A percentile compares a stretch with the other conserved stretches of the same genome.
Evolutionary conservation across 2,888 invertebrate species (phyloP).

Genomic region (Reticulitermes lucifugus): DNA sequence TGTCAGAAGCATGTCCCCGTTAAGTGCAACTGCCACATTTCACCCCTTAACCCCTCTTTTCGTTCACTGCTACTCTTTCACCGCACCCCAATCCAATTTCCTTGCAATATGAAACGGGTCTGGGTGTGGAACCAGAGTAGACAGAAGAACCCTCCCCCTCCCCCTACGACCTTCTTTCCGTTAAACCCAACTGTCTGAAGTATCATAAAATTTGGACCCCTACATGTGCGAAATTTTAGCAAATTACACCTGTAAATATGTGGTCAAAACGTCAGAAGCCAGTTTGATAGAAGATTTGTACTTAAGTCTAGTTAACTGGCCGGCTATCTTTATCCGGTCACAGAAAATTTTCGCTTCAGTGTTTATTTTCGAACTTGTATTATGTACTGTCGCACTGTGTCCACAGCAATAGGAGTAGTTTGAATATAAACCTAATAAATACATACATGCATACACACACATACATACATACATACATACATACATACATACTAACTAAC

Average conservation of each 20-base stretch:
- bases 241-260: neutral
- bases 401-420: too few relatives aligned
- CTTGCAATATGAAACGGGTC: constrained; percentile 24
- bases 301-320: too few relatives aligned
- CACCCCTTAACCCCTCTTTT: neutral
- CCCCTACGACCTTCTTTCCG: neutral
- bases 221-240: neutral
- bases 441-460: too few relatives aligned
- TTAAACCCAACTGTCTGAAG: neutral
- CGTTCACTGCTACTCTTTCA: neutral
- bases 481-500: too few relatives aligned
- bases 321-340: neutral
- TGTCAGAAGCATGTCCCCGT: constrained; percentile 1
- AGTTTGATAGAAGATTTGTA: neutral
- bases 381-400: neutral
- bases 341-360: too few relatives aligned
- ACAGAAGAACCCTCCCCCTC: neutral
- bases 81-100: constrained; percentile 20
- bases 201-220: neutral
- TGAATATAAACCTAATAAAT: too few relatives aligned
- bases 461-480: too few relatives aligned
- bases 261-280: neutral
- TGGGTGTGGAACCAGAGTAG: neutral
- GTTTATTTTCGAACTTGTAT: neutral
- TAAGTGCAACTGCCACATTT: constrained; percentile 14